These are phyloP conservation scores for Chelmon rostratus DNA, from an alignment of 2,797 vertebrate genomes.

Conservation along the genomic window DNA sequence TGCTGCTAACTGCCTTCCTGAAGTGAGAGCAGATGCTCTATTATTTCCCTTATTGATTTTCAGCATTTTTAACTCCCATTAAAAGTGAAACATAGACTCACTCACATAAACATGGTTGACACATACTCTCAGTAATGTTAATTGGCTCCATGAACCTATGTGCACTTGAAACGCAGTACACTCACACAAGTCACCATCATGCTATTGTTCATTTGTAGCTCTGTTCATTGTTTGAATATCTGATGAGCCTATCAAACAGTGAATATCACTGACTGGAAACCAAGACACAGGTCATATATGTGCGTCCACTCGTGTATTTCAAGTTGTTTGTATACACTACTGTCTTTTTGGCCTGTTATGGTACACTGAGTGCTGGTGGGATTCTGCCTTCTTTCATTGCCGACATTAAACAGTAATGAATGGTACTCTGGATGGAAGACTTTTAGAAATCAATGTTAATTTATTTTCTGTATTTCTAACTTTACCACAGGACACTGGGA, in stretches of 20 bases:
- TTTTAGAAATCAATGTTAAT: constrained; percentile 77
- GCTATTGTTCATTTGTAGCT: constrained; percentile 16
- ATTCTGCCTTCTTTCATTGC: constrained; percentile 49
- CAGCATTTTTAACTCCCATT: constrained; percentile 16
- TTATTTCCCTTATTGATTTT: constrained; percentile 49
- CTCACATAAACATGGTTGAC: neutral
- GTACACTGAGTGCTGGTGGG: constrained; percentile 41
- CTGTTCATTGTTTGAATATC: constrained; percentile 24
- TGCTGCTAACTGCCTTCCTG: constrained; percentile 42
- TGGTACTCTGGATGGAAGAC: constrained; percentile 59
- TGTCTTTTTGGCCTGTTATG: constrained; percentile 39
- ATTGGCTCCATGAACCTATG: constrained; percentile 12
- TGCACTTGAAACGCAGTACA: constrained; percentile 13
- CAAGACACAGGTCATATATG: constrained; percentile 4
- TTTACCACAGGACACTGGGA: constrained; percentile 79
- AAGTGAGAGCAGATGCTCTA: constrained; percentile 30
- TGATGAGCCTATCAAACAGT: constrained; percentile 7
- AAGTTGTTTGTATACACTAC: constrained; percentile 22
- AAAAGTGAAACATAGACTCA: constrained; percentile 20
- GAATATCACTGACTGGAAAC: constrained; percentile 48
- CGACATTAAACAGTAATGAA: constrained; percentile 43
- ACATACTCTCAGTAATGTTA: neutral
- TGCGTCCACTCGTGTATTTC: constrained; percentile 11
- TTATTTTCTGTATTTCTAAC: constrained; percentile 78
- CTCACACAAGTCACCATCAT: neutral